Percentiles rank a stretch among this genome's conserved stretches.
These are phyloP conservation scores for Andrena chrysosceles DNA, from an alignment of 2,888 invertebrate species.

Conservation along the genomic window DNA sequence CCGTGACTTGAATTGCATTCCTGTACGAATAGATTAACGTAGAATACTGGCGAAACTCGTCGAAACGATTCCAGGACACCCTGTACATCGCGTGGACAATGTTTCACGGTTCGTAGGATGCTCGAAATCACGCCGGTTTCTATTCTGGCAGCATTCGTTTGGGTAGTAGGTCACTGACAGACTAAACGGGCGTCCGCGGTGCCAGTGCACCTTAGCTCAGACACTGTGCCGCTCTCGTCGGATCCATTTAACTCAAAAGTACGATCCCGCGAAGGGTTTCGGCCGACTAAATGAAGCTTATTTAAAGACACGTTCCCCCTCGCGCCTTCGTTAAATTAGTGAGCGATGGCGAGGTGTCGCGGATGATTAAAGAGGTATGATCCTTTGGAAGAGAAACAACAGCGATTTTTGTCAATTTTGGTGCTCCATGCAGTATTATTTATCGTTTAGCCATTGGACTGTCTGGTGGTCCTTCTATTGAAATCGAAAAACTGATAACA, in stretches of 20 bases:
- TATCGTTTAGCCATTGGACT: too few relatives aligned
- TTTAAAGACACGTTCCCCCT: constrained; percentile 28
- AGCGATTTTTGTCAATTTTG: neutral
- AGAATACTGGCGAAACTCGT: too few relatives aligned
- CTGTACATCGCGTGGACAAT: constrained; percentile 40
- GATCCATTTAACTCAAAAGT: constrained; percentile 36
- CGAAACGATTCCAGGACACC: neutral
- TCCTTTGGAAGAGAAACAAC: neutral
- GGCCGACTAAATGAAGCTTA: constrained; percentile 33
- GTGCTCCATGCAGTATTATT: too few relatives aligned
- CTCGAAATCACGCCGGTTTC: constrained; percentile 61
- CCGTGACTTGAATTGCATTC: too few relatives aligned
- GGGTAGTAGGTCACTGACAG: constrained; percentile 72
- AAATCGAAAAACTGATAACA: too few relatives aligned
- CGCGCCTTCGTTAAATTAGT: constrained; percentile 6
- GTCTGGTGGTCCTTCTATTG: too few relatives aligned
- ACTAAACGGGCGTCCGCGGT: constrained; percentile 48
- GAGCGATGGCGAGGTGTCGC: neutral
- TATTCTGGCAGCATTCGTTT: constrained; percentile 65
- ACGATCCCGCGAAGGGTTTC: constrained; percentile 29
- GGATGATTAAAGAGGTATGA: neutral
- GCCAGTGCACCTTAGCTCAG: constrained; percentile 45
- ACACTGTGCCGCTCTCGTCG: constrained; percentile 18
- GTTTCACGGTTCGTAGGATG: constrained; percentile 45
- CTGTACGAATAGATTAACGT: too few relatives aligned